phyloP scores from a whole-genome alignment of 2,113 vertebrate species.

The Chelonoidis abingdonii region DNA sequence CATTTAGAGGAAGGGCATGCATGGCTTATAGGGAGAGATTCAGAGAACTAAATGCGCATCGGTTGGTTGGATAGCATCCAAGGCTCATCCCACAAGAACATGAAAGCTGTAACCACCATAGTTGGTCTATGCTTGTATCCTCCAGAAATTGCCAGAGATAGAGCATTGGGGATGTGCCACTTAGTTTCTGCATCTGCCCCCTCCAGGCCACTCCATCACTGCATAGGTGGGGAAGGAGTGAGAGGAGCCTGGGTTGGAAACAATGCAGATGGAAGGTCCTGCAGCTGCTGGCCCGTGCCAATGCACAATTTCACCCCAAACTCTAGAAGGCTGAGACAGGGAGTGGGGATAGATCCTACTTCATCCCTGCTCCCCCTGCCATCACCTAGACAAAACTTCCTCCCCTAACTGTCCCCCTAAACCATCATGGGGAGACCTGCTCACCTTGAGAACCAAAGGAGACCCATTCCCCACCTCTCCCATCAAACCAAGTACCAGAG shows the following conservation, averaged over 20 bases:
- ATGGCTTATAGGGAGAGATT: neutral
- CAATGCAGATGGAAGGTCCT: neutral
- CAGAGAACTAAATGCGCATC: neutral
- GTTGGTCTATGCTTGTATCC: neutral
- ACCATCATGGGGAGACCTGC: neutral
- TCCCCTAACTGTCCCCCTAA: neutral
- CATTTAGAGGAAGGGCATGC: neutral
- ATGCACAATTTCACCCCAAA: neutral
- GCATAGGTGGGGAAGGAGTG: neutral
- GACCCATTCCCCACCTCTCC: neutral
- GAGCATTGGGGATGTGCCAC: neutral
- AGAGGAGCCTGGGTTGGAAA: neutral
- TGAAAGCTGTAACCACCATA: neutral
- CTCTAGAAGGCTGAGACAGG: neutral
- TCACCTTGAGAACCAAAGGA: neutral
- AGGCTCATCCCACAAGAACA: neutral
- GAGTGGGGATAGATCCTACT: neutral
- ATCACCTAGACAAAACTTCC: neutral
- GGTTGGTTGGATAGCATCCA: neutral
- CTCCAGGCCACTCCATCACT: neutral
- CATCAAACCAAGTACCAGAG: neutral
- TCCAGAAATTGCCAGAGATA: neutral
- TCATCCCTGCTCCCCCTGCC: neutral
- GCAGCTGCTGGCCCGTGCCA: neutral
- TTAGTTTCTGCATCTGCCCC: neutral